Conservation (phyloP, 37 sponge, comb jelly and placozoan genomes). For the Hexactinellida sp. region DNA sequence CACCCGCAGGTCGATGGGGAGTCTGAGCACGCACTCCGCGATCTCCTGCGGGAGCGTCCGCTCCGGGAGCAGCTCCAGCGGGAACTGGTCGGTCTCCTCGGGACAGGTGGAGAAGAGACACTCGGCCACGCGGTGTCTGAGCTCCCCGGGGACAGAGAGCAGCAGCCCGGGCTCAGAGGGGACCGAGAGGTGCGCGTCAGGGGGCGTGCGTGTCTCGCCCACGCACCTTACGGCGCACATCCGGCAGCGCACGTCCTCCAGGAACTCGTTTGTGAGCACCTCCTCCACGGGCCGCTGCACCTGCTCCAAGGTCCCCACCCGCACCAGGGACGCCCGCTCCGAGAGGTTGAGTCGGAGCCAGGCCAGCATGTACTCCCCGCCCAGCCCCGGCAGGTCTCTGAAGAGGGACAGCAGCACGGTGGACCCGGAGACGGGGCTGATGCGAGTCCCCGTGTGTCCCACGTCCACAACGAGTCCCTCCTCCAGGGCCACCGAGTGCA, state of each 20-base stretch:
- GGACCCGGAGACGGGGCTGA: not conserved
- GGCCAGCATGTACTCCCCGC: not conserved
- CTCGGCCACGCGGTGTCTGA: not conserved
- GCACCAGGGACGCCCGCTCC: not conserved
- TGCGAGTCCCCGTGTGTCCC: not conserved
- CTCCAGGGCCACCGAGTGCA: not conserved
- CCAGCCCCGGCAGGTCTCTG: not conserved
- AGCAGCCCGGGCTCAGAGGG: not conserved
- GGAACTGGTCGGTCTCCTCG: not conserved
- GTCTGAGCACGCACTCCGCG: not conserved
- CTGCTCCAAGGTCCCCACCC: not conserved
- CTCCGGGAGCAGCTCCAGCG: not conserved
- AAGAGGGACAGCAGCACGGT: not conserved
- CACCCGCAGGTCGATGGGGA: not conserved
- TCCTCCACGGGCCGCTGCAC: not conserved
- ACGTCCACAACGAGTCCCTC: not conserved
- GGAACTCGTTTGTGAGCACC: not conserved
- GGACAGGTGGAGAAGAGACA: not conserved
- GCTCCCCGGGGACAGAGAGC: not conserved
- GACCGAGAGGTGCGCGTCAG: not conserved
- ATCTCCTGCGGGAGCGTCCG: not conserved
- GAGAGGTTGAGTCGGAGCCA: not conserved
- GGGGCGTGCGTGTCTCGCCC: not conserved
- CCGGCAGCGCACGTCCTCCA: not conserved
- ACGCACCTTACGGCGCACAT: not conserved